phyloP scores from a whole-genome alignment of 1,140 invertebrate genomes.

The Homalodisca vitripennis region DNA sequence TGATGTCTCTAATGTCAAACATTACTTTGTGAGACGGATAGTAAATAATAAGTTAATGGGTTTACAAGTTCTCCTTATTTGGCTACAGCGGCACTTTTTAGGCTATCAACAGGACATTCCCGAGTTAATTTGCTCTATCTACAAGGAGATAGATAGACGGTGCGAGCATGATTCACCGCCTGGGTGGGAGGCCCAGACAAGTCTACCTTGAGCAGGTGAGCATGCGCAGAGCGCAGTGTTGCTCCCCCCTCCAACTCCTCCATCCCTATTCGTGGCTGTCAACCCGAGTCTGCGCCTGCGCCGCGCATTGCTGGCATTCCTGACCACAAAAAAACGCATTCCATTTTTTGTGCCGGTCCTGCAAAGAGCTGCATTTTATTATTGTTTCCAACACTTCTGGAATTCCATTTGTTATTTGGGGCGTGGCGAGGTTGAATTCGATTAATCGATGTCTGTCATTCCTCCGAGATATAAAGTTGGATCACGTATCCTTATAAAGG shows the following conservation, averaged over 20 bases:
- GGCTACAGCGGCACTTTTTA: too few relatives aligned
- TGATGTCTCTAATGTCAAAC: too few relatives aligned
- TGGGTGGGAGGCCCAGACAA: not conserved
- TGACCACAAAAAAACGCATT: slow-evolving; percentile 16
- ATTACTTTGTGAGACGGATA: too few relatives aligned
- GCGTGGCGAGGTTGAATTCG: slow-evolving; percentile 4
- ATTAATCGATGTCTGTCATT: slow-evolving; percentile 1
- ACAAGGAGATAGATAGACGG: too few relatives aligned
- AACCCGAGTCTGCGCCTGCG: too few relatives aligned
- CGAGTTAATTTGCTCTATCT: not conserved
- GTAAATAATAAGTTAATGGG: too few relatives aligned
- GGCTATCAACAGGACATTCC: too few relatives aligned
- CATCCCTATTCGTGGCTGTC: not conserved
- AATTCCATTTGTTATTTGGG: slow-evolving; percentile 19
- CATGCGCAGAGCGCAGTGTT: not conserved
- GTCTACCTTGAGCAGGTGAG: slow-evolving; percentile 17
- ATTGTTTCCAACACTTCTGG: slow-evolving; percentile 23
- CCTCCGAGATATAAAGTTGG: too few relatives aligned
- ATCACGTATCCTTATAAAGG: too few relatives aligned
- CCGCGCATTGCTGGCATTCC: slow-evolving; percentile 20
- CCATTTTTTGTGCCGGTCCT: slow-evolving; percentile 13
- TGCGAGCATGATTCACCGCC: not conserved
- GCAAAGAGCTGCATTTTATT: slow-evolving; percentile 21
- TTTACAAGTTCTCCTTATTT: too few relatives aligned
- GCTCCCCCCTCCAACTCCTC: not conserved